Conservation (phyloP, 2,888 invertebrate species). For the Andrena hattorfiana region DNA sequence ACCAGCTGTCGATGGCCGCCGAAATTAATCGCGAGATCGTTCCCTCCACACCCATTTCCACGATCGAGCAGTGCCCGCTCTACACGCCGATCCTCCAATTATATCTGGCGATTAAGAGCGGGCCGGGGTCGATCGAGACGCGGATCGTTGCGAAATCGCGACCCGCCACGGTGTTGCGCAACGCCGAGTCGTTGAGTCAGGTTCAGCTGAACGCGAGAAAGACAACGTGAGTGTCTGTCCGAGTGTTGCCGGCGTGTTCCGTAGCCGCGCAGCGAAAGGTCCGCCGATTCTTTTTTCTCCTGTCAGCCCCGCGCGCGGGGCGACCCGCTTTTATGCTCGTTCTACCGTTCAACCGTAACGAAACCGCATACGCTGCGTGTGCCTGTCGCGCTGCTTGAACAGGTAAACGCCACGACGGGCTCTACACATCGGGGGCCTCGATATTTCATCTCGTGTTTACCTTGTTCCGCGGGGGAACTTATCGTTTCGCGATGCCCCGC, state of each 20-base stretch:
- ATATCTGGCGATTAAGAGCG: constrained; percentile 16
- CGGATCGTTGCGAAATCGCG: constrained; percentile 21
- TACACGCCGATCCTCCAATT: constrained; percentile 28
- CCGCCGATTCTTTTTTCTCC: constrained; percentile 14
- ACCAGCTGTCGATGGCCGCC: constrained; percentile 14
- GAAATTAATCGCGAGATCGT: constrained; percentile 8
- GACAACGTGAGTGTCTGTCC: constrained; percentile 8
- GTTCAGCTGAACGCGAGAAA: constrained; percentile 35
- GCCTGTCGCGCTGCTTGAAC: constrained; percentile 67
- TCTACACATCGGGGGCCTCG: constrained; percentile 31
- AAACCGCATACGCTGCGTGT: constrained; percentile 68
- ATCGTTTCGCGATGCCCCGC: constrained; percentile 28
- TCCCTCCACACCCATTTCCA: background rate
- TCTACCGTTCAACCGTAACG: constrained; percentile 70
- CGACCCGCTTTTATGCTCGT: constrained; percentile 62
- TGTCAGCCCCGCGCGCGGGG: constrained; percentile 9
- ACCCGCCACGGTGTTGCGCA: constrained; percentile 22
- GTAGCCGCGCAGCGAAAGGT: constrained; percentile 52
- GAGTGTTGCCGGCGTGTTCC: constrained; percentile 30
- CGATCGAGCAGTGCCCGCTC: background rate
- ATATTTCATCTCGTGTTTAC: constrained; percentile 43
- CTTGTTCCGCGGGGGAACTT: constrained; percentile 17
- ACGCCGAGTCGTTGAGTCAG: constrained; percentile 26
- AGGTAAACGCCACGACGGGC: constrained; percentile 41
- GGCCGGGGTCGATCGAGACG: constrained; percentile 1